phyloP scores from a whole-genome alignment of 2,888 invertebrate species.

The Lamproptera curius region DNA sequence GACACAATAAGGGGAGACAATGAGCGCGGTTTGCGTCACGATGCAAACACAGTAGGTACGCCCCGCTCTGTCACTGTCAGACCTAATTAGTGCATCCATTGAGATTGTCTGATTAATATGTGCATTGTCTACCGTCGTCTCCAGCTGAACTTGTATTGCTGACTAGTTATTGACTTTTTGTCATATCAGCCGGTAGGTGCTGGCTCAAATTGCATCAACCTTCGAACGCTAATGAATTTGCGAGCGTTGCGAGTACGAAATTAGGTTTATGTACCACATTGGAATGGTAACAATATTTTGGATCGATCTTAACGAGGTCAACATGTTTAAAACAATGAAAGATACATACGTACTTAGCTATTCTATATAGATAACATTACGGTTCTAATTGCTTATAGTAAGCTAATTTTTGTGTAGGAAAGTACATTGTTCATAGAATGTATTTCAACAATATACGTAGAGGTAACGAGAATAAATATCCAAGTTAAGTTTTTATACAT shows the following conservation, averaged over 20 bases:
- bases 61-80: constrained; percentile 64
- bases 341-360: no score
- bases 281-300: no score
- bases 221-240: constrained; percentile 6
- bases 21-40: constrained; percentile 57
- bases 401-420: no score
- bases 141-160: constrained; percentile 30
- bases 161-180: constrained; percentile 22
- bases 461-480: no score
- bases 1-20: constrained; percentile 59
- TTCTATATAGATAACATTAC: no score
- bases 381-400: no score
- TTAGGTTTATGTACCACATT: no score
- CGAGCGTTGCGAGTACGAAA: not conserved
- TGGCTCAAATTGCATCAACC: constrained; percentile 5
- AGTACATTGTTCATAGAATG: no score
- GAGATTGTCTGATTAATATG: constrained; percentile 71
- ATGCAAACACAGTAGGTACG: constrained; percentile 39
- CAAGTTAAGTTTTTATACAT: no score
- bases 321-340: no score
- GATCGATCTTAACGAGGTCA: no score
- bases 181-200: constrained; percentile 10
- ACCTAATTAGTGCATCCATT: constrained; percentile 69
- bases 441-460: no score
- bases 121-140: constrained; percentile 64